phyloP scores from a whole-genome alignment of 2,888 invertebrate species.

The Argyresthia goedartella region DNA sequence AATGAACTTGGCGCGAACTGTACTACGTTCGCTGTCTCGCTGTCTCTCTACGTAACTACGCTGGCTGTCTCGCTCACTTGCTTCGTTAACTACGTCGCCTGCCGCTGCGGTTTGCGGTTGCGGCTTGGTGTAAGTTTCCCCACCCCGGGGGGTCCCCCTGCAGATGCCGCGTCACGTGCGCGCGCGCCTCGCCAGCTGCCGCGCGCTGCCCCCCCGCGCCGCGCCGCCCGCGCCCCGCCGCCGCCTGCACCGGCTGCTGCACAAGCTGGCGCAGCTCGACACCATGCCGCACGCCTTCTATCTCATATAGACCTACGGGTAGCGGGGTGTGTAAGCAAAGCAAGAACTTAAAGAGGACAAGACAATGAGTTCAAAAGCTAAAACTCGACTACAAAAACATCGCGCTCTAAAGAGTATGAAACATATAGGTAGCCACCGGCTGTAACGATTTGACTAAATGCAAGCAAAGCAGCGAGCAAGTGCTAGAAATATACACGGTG shows the following conservation, averaged over 20 bases:
- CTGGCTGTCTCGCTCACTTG: background rate
- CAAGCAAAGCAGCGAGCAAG: no score
- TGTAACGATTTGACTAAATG: no score
- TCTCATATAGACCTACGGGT: conserved; percentile 1
- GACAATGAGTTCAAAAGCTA: no score
- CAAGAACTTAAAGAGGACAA: no score
- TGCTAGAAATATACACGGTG: no score
- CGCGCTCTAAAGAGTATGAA: no score
- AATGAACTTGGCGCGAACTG: no score
- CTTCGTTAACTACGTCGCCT: background rate
- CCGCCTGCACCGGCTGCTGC: conserved; percentile 93
- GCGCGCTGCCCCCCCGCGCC: conserved; percentile 74
- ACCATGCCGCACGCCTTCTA: conserved; percentile 57
- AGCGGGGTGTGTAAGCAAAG: no score
- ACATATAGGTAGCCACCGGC: no score
- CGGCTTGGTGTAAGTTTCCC: background rate
- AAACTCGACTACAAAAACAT: no score
- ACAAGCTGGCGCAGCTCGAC: conserved; percentile 98
- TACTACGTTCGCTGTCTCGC: background rate
- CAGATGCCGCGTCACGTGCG: conserved; percentile 92
- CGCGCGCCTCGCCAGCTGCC: conserved; percentile 85
- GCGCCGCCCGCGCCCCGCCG: conserved; percentile 75
- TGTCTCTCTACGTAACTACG: background rate
- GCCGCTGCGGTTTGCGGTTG: background rate
- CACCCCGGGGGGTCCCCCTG: conserved; percentile 11